Percentiles rank a stretch among this genome's conserved stretches.
phyloP scores from a whole-genome alignment of 2,797 vertebrate species.

The Limosa lapponica region DNA sequence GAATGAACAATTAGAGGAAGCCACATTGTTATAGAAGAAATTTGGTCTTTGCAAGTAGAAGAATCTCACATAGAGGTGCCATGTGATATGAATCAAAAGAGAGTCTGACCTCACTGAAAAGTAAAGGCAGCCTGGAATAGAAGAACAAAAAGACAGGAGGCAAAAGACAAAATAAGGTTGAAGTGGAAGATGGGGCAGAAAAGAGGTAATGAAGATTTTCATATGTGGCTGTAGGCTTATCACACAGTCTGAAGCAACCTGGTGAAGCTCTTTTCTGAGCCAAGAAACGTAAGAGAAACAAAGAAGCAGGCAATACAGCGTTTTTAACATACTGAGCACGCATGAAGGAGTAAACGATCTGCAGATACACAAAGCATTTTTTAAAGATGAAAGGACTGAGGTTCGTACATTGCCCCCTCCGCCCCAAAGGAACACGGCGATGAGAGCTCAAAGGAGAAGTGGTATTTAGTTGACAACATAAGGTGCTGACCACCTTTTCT shows the following conservation, averaged over 20 bases:
- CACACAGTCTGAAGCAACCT: not conserved
- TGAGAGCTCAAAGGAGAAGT: not conserved
- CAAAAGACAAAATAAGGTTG: not conserved
- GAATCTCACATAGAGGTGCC: not conserved
- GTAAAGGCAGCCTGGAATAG: not conserved
- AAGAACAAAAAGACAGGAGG: not conserved
- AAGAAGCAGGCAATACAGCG: not conserved
- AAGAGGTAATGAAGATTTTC: not conserved
- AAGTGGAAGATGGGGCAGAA: not conserved
- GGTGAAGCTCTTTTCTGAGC: not conserved
- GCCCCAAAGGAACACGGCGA: accelerated
- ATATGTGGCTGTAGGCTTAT: not conserved
- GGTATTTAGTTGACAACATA: not conserved
- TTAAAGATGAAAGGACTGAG: not conserved
- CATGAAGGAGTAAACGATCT: not conserved
- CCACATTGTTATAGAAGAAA: not conserved
- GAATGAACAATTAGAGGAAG: constrained; percentile 55
- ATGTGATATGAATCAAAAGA: not conserved
- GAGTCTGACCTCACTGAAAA: not conserved
- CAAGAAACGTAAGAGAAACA: not conserved
- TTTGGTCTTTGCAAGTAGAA: not conserved
- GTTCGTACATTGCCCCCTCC: accelerated
- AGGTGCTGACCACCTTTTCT: not conserved
- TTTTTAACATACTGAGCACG: not conserved
- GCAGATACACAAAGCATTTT: not conserved